A percentile compares a stretch with the other conserved stretches of the same genome.
These are phyloP conservation scores for Neotragus moschatus DNA, from an alignment of 2,113 vertebrate species.

Conservation along the genomic window DNA sequence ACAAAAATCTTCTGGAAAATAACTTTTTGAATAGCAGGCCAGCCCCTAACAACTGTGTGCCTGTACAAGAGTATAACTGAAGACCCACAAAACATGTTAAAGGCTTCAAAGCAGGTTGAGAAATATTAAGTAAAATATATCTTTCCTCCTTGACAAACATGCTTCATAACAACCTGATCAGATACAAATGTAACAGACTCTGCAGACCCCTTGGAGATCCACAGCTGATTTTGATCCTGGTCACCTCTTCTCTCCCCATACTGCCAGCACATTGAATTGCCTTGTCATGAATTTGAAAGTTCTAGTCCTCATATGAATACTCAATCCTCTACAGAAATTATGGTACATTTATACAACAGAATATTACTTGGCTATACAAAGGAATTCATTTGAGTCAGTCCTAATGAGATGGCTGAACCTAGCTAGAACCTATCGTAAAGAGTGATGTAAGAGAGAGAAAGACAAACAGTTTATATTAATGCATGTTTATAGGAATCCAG, in stretches of 20 bases:
- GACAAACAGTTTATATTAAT: not conserved
- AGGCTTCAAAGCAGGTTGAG: not conserved
- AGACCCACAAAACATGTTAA: not conserved
- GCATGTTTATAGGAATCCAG: not conserved
- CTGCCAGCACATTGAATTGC: not conserved
- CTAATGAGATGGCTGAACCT: not conserved
- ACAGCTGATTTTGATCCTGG: too few relatives aligned
- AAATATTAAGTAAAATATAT: not conserved
- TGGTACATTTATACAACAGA: not conserved
- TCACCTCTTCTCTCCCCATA: not conserved
- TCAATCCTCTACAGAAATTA: not conserved
- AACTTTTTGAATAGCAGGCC: not conserved
- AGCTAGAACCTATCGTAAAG: not conserved
- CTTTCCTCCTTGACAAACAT: not conserved
- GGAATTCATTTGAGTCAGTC: not conserved
- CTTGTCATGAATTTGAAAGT: not conserved
- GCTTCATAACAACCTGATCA: not conserved
- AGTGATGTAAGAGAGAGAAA: not conserved
- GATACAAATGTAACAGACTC: not conserved
- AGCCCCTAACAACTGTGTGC: not conserved
- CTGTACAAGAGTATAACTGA: not conserved
- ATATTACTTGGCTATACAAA: not conserved
- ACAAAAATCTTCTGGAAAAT: not conserved
- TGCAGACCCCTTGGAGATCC: not conserved
- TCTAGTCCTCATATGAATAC: not conserved